Percentiles rank a stretch among this genome's conserved stretches.
phyloP scores from a whole-genome alignment of 2,888 invertebrate species.

The Oconnorella tubifera region DNA sequence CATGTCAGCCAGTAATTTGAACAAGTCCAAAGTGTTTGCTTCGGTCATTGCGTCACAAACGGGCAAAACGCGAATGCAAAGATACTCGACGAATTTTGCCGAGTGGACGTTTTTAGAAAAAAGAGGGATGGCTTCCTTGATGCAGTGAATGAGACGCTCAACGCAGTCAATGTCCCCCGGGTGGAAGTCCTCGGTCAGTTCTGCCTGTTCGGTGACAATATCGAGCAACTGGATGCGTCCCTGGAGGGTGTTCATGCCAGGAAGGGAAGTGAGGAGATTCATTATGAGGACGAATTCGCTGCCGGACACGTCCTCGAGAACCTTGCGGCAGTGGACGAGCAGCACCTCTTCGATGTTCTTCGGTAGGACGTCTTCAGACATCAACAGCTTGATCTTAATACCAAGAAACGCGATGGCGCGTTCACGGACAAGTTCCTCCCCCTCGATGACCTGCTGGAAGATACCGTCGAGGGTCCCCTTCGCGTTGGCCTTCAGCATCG shows the following conservation, averaged over 20 bases:
- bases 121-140: constrained; percentile 77
- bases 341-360: constrained; percentile 22
- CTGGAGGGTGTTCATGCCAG: constrained; percentile 73
- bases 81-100: constrained; percentile 75
- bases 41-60: constrained; percentile 31
- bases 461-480: constrained; percentile 62
- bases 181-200: not conserved
- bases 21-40: constrained; percentile 68
- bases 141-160: constrained; percentile 79
- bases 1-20: constrained; percentile 83
- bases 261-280: constrained; percentile 76
- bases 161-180: constrained; percentile 38
- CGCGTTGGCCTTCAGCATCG: constrained; percentile 62
- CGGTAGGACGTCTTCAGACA: constrained; percentile 70
- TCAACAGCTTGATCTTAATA: constrained; percentile 71
- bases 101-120: constrained; percentile 84
- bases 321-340: constrained; percentile 19
- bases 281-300: constrained; percentile 88
- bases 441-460: constrained; percentile 68
- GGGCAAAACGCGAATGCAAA: constrained; percentile 74
- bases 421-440: constrained; percentile 72
- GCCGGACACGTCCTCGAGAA: constrained; percentile 71
- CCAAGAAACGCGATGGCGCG: constrained; percentile 81
- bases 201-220: constrained; percentile 67
- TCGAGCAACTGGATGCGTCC: constrained; percentile 85